Percentiles rank a stretch among this genome's conserved stretches.
Evolutionary conservation across 2,797 vertebrate species (phyloP).

Genomic region (Channa striata): DNA sequence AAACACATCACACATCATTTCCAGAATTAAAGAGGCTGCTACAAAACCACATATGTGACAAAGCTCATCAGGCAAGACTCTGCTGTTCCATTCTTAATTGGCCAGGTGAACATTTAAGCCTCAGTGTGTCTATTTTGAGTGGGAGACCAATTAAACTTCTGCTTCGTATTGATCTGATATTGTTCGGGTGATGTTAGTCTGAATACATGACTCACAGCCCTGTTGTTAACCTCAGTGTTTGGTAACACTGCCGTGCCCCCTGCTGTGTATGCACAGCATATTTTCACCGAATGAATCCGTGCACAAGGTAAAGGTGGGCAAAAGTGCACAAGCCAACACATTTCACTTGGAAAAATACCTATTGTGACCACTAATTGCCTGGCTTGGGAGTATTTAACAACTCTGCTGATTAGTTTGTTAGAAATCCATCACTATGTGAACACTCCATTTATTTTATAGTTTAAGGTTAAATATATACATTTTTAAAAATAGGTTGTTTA

Average conservation of each 20-base stretch:
- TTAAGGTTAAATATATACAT: too few relatives aligned
- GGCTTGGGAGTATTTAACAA: background rate
- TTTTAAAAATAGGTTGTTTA: too few relatives aligned
- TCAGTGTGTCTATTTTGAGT: background rate
- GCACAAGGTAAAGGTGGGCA: constrained; percentile 27
- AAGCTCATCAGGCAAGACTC: background rate
- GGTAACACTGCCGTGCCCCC: background rate
- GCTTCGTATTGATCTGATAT: constrained; percentile 10
- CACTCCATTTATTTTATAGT: too few relatives aligned
- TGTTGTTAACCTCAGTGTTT: constrained; percentile 15
- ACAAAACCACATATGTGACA: background rate
- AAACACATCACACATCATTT: constrained; percentile 30
- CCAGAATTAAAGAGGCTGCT: background rate
- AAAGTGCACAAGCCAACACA: constrained; percentile 44
- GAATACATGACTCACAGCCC: constrained; percentile 11
- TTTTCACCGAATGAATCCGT: background rate
- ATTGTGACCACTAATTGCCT: constrained; percentile 8
- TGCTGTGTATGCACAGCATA: background rate
- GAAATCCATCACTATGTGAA: too few relatives aligned
- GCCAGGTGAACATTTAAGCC: background rate
- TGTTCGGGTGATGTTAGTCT: constrained; percentile 5
- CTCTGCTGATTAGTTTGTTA: too few relatives aligned
- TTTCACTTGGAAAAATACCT: constrained; percentile 18
- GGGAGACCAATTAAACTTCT: background rate
- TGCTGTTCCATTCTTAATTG: background rate